Evolutionary conservation across 2,888 invertebrate genomes (phyloP), one percentile per base, ranked within the genome.

Genomic region (Pedicia rivosa): DNA sequence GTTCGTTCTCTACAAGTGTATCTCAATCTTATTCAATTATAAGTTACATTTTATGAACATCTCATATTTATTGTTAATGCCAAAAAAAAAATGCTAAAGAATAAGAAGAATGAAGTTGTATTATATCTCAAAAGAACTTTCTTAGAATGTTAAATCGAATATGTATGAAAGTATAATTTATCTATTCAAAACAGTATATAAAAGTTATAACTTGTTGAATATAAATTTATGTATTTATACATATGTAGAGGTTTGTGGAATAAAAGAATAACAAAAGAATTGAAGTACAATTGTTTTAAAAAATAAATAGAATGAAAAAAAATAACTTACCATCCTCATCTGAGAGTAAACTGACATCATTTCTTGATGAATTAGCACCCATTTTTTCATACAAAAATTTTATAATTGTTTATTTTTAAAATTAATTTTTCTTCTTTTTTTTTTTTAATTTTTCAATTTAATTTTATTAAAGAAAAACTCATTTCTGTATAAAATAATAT

Each of bases 351-450:
- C 48, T 54, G 42, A 54, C 46, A 47, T 58, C 56, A 43, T 57
- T 51, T 49, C 58, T 53, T 48, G 59, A 59, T 42, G 57, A 50
- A 45, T 53, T 58, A 44, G 55, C 56, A 46, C 59, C 60, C 54
- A 61, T 61, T 45, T 49, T 55, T 37, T 16, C 22, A 17, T 33
- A 20, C n/a, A 10, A 10, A 24, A 24, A 24, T 24, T 8, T 10
- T 24, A 24, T 24, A 24, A 10, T 24, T 24, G 5, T 20, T 20
- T 20, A 20, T 20, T 5, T 20, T 20, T 20, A 6, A 5, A 6
- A 8, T 20, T 20, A 20, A 6, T 20, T 20, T 20, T 20, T 20
- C 8, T 20, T 8, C 8, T 20, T 20, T 20, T 6, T 5, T 6
- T 20, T 20, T 20, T 6, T 8, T 20, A 6, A 6, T 6, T 10